Percentiles rank a stretch among this genome's conserved stretches.
phyloP scores from a whole-genome alignment of 2,888 invertebrate genomes.

The Spilarctia lutea region DNA sequence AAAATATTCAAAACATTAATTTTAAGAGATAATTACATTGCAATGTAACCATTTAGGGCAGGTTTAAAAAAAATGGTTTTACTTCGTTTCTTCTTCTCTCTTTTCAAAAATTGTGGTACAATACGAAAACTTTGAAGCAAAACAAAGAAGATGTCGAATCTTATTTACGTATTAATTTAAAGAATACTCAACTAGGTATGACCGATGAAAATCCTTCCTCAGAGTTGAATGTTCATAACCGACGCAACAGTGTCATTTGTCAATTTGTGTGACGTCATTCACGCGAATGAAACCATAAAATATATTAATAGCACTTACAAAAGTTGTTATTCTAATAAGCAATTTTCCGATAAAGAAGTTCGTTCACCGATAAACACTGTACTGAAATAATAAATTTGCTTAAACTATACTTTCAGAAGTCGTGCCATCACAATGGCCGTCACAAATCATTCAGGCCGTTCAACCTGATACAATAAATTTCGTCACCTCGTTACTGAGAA shows the following conservation, averaged over 20 bases:
- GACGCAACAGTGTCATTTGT: background rate
- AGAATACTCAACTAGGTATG: background rate
- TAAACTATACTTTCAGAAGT: conserved; percentile 19
- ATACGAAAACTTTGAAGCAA: no score
- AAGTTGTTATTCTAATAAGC: background rate
- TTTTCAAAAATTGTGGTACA: no score
- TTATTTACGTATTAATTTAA: no score
- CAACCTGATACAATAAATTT: conserved; percentile 47
- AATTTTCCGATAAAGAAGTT: background rate
- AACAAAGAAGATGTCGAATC: no score
- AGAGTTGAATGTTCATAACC: background rate
- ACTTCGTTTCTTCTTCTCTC: no score
- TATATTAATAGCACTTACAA: background rate
- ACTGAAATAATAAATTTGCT: conserved; percentile 6
- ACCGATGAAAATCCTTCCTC: background rate
- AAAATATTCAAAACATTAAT: background rate
- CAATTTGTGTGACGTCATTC: background rate
- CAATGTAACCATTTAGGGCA: no score
- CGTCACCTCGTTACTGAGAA: conserved; percentile 53
- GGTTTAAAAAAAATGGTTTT: no score
- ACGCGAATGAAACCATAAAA: background rate
- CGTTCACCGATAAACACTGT: background rate
- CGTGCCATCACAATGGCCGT: conserved; percentile 12
- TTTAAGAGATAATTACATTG: no score
- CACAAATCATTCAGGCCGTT: conserved; percentile 32